A percentile compares a stretch with the other conserved stretches of the same genome.
Conservation (phyloP, 2,113 vertebrate species). For the Cisticola juncidis region DNA sequence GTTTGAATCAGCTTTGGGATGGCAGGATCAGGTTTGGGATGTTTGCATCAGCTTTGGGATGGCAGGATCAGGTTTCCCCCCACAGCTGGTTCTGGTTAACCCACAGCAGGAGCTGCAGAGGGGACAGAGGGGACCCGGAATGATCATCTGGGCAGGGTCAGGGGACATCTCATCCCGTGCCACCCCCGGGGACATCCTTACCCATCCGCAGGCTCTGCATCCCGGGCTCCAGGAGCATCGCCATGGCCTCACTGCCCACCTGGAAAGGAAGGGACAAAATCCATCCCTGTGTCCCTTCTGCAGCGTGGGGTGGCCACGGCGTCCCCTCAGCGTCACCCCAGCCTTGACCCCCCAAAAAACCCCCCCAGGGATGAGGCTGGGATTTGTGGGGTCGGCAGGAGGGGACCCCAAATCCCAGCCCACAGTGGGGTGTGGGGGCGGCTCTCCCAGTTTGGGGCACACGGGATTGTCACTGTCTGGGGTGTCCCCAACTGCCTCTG, state of each 20-base stretch:
- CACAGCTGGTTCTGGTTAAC: not conserved
- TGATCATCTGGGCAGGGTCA: rapidly evolving
- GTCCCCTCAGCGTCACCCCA: not conserved
- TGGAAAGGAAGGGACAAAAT: not conserved
- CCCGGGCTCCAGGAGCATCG: constrained; percentile 28
- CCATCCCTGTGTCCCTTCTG: rapidly evolving
- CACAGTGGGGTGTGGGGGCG: rapidly evolving
- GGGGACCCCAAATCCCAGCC: not conserved
- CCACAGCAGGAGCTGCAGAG: rapidly evolving
- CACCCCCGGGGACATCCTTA: not conserved
- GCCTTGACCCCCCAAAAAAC: too few relatives aligned
- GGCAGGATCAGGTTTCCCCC: not conserved
- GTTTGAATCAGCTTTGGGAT: rapidly evolving
- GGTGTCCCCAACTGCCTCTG: not conserved
- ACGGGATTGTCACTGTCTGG: rapidly evolving
- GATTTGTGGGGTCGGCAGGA: not conserved
- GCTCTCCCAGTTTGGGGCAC: rapidly evolving
- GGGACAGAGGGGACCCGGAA: rapidly evolving
- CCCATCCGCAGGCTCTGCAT: constrained; percentile 5
- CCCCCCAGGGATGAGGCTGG: rapidly evolving
- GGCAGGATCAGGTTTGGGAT: rapidly evolving
- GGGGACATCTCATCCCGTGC: not conserved
- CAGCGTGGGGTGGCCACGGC: rapidly evolving
- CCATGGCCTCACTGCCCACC: not conserved
- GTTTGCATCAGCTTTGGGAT: rapidly evolving